phyloP scores from a whole-genome alignment of 2,113 vertebrate genomes.

The Axis porcinus region DNA sequence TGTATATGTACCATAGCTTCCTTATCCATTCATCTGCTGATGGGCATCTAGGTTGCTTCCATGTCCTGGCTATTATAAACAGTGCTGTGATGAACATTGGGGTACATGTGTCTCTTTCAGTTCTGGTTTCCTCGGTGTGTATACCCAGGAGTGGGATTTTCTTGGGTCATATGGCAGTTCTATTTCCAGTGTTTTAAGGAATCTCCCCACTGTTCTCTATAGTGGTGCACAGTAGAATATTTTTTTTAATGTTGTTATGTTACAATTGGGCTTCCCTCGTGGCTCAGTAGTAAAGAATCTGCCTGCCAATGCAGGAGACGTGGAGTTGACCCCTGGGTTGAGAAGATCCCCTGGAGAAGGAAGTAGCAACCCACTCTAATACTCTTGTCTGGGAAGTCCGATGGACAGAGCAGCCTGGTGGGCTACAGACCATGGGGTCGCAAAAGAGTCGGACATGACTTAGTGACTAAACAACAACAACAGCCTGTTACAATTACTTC shows the following conservation, averaged over 20 bases:
- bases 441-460: not conserved
- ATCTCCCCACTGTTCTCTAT: too few relatives aligned
- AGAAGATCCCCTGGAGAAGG: not conserved
- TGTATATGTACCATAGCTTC: too few relatives aligned
- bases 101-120: too few relatives aligned
- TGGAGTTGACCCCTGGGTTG: not conserved
- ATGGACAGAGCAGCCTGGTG: not conserved
- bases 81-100: too few relatives aligned
- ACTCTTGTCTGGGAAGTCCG: not conserved
- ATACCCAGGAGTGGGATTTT: too few relatives aligned
- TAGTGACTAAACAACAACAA: not conserved
- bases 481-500: not conserved
- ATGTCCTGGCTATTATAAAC: too few relatives aligned
- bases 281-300: not conserved
- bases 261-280: not conserved
- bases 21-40: too few relatives aligned
- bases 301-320: not conserved
- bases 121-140: too few relatives aligned
- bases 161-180: too few relatives aligned
- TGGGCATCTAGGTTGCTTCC: too few relatives aligned
- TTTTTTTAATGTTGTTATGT: not conserved
- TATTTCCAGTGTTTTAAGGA: too few relatives aligned
- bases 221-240: not conserved
- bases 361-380: not conserved
- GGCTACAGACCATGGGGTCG: not conserved